Evolutionary conservation across 2,888 invertebrate species (phyloP), one percentile per base, ranked within the genome.

Genomic region (Argyresthia albistria): DNA sequence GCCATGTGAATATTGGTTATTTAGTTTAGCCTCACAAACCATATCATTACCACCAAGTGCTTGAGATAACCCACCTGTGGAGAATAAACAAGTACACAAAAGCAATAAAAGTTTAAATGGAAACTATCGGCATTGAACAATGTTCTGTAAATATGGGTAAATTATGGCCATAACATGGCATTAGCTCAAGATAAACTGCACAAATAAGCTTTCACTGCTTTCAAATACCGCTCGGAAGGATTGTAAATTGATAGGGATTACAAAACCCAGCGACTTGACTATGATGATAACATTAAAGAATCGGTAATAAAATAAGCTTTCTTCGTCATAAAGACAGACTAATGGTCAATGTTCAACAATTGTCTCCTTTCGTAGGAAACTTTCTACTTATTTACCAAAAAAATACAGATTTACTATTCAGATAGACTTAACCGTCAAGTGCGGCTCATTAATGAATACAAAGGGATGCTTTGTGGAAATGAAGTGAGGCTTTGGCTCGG

Each of bases 161-260:
- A 71, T 68, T 66, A 64, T 64, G 55, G 57, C 56, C 60, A 54
- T 51, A 50, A 54, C 51, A 39, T 25, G 55, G 57, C 58, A 64
- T 69, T 65, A 70, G 63, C 59, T 57, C 55, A 58, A 58, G 64
- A 64, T 62, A 65, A 69, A 64, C 61, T 58, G 59, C 58, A 65
- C 59, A 62, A 66, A 63, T 70, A 62, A 65, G 69, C 73, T 78
- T 80, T 79, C 71, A 64, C 74, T 67, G 57, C 62, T 66, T 68
- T 66, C 65, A 59, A 71, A 70, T 61, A 60, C 57, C 58, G 58
- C 60, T 64, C 58, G 58, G 61, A 62, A 60, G 62, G 60, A 60
- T 56, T 46, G 39, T 25, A 61, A 59, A 65, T 66, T 64, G 61
- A 67, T 67, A 65, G 61, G 61, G 62, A 64, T 57, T 55, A 60